Percentiles rank a stretch among this genome's conserved stretches.
Conservation (phyloP, 2,113 vertebrate species). For the Anas platyrhynchos region DNA sequence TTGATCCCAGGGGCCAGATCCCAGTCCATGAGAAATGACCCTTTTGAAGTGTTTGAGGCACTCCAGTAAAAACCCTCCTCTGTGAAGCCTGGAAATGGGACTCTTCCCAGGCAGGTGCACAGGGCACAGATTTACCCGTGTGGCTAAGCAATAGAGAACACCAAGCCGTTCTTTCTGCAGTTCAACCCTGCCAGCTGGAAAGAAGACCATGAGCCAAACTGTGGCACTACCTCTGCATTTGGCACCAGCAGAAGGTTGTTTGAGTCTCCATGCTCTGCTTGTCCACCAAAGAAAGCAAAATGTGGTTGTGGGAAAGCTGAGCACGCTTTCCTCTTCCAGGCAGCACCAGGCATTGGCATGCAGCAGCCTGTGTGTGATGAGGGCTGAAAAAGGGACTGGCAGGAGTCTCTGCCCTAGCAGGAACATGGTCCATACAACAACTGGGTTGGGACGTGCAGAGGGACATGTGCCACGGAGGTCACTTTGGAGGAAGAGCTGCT, state of each 20-base stretch:
- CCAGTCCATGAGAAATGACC: not conserved
- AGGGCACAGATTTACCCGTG: not conserved
- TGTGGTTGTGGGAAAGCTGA: accelerated
- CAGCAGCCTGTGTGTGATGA: not conserved
- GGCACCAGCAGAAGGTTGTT: not conserved
- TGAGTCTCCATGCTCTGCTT: not conserved
- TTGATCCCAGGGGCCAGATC: not conserved
- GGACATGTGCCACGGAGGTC: not conserved
- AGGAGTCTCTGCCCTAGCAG: not conserved
- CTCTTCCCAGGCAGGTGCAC: not conserved
- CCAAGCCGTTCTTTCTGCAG: not conserved
- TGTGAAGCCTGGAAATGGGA: not conserved
- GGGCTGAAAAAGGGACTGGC: not conserved
- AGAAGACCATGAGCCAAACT: not conserved
- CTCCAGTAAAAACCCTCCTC: not conserved
- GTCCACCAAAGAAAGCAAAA: not conserved
- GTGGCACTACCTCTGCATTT: not conserved
- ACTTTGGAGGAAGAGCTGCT: not conserved
- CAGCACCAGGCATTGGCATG: not conserved
- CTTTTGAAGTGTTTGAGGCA: not conserved
- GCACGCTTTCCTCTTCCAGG: not conserved
- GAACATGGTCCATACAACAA: not conserved
- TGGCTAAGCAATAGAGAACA: not conserved
- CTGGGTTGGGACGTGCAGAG: not conserved
- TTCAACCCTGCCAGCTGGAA: not conserved